Evolutionary conservation across 35 echinoderm and acorn worm genomes (phyloP).

Genomic region (Strongylocentrotus purpuratus): DNA sequence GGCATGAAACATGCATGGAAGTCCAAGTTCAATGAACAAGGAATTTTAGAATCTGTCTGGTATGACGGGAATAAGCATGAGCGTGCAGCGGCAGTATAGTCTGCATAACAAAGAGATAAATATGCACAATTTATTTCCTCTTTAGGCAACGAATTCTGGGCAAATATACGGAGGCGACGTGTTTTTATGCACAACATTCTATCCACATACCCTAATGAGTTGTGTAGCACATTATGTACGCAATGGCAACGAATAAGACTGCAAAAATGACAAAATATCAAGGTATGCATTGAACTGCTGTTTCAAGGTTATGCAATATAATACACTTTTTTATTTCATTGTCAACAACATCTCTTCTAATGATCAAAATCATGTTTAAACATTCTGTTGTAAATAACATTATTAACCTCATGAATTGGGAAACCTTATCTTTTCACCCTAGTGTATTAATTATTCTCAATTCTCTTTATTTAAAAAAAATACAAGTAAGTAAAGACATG

Average conservation of each 20-base stretch:
- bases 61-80: neutral
- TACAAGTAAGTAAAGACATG: too few species aligned
- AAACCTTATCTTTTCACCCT: too few species aligned
- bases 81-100: neutral
- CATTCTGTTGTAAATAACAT: too few species aligned
- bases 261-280: neutral
- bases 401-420: too few species aligned
- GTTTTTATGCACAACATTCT: neutral
- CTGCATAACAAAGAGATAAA: neutral
- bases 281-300: neutral
- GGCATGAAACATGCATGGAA: neutral
- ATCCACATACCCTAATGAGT: conserved; percentile 1
- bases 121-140: neutral
- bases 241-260: neutral
- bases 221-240: neutral
- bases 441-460: too few species aligned
- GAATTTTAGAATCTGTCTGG: neutral
- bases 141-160: neutral
- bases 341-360: too few species aligned
- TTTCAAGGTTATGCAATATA: neutral
- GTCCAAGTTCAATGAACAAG: neutral
- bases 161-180: neutral
- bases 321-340: too few species aligned
- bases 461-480: too few species aligned
- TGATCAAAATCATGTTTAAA: too few species aligned